Base-by-base conservation (phyloP, 2,113 vertebrate genomes). In the Trematocara nigrifrons region DNA sequence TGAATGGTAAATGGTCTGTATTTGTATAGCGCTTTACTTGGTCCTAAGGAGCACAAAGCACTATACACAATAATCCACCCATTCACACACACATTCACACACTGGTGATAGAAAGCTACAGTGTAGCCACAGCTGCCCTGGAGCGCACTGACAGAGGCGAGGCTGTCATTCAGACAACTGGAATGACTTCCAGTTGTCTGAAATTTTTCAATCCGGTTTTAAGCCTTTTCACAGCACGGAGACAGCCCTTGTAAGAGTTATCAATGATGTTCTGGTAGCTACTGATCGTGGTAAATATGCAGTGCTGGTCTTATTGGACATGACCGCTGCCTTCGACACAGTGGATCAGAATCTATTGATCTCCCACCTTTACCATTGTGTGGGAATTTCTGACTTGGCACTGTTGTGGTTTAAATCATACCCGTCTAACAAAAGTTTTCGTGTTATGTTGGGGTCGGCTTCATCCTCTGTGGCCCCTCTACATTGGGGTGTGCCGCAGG, bases 351-450 rank as follows among this genome's bases (percentile, higher is more conserved):
- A 53, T 11, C 10, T 53, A 11, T 22, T 53, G 52, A 53, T 53
- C 52, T 53, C 10, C 52, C 52, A 0, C n/a, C 10, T 53, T 11
- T 3, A 53, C n/a, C 0, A 53, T 20, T 53, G n/a, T 22, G 52
- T 53, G 52, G n/a, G n/a, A 53, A 53, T 53, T 53, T 53, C 52
- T 53, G 52, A 11, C 5, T 53, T 53, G n/a, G 5, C n/a, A 11
- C 52, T 53, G n/a, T 53, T 53, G 52, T 2, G 10, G n/a, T 53
- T 53, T 11, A 11, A 53, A 20, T 53, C n/a, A 22, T 53, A 22
- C 0, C n/a, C 22, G 10, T 53, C n/a, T 22, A 53, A 53, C 10
- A 53, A 0, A 0, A 2, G n/a, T 22, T 11, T 54, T 53, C 3
- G 10, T 0, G n/a, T 53, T 22, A 53, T 11, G n/a, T 53, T 53